A percentile compares a stretch with the other conserved stretches of the same genome.
Conservation (phyloP, 2,888 invertebrate species). For the Tipula unca region DNA sequence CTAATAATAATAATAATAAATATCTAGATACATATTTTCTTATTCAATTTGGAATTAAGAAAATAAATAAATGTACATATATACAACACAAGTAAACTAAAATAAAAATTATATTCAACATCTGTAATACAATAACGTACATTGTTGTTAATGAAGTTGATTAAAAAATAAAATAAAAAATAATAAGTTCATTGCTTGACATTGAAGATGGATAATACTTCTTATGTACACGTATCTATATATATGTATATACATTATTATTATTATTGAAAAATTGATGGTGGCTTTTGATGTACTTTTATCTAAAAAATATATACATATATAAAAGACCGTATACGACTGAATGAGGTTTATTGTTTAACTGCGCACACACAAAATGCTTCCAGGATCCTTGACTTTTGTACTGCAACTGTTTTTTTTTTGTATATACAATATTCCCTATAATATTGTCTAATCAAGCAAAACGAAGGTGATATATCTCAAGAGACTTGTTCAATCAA, state of each 20-base stretch:
- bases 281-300: neutral
- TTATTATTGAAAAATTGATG: neutral
- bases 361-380: neutral
- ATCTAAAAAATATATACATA: neutral
- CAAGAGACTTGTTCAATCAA: neutral
- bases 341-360: neutral
- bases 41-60: neutral
- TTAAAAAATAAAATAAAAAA: neutral
- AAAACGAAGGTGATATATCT: neutral
- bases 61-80: neutral
- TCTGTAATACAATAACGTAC: slow-evolving; percentile 14
- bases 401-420: neutral
- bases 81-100: neutral
- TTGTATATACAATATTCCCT: neutral
- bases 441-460: neutral
- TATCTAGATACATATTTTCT: neutral
- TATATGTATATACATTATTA: neutral
- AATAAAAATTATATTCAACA: neutral
- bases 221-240: neutral
- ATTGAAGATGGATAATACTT: slow-evolving; percentile 4
- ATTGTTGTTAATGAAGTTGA: slow-evolving; percentile 14
- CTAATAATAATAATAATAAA: neutral
- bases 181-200: slow-evolving; percentile 8
- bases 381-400: neutral
- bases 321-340: neutral